Percentiles rank a stretch among this genome's conserved stretches.
Conservation (phyloP, 2,797 vertebrate species). For the Hypotaenidia philippensis region DNA sequence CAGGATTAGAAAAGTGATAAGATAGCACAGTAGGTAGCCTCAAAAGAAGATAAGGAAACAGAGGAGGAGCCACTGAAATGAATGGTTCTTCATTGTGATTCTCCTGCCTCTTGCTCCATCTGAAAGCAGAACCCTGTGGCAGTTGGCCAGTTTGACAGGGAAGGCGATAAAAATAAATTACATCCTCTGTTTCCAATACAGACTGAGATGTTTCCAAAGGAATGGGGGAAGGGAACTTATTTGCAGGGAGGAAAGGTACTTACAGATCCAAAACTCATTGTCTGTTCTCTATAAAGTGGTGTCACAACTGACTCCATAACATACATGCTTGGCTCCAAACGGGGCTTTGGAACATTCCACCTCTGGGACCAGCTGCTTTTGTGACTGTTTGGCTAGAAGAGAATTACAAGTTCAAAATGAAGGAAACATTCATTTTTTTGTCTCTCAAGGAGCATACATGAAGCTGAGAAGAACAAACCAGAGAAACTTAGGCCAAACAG, state of each 20-base stretch:
- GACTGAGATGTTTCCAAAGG: constrained; percentile 21
- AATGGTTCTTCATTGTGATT: constrained; percentile 7
- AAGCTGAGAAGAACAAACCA: constrained; percentile 10
- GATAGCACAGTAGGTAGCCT: constrained; percentile 48
- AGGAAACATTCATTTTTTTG: constrained; percentile 49
- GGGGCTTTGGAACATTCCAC: constrained; percentile 6
- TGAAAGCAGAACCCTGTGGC: constrained; percentile 60
- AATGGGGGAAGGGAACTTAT: constrained; percentile 4
- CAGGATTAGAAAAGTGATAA: constrained; percentile 52
- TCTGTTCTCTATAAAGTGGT: constrained; percentile 15
- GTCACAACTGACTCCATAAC: not conserved
- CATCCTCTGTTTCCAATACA: constrained; percentile 56
- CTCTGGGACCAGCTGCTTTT: constrained; percentile 35
- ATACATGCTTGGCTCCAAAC: not conserved
- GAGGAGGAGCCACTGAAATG: constrained; percentile 32
- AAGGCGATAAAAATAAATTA: constrained; percentile 67
- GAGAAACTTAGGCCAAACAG: constrained; percentile 53
- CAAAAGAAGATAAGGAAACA: constrained; percentile 47
- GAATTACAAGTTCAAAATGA: constrained; percentile 20
- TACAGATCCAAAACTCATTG: not conserved
- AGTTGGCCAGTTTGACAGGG: constrained; percentile 55
- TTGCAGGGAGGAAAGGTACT: constrained; percentile 42
- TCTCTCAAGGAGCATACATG: not conserved
- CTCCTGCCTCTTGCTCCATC: constrained; percentile 16
- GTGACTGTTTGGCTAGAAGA: not conserved